Conservation (phyloP, 2,113 vertebrate genomes). For the Cisticola juncidis region DNA sequence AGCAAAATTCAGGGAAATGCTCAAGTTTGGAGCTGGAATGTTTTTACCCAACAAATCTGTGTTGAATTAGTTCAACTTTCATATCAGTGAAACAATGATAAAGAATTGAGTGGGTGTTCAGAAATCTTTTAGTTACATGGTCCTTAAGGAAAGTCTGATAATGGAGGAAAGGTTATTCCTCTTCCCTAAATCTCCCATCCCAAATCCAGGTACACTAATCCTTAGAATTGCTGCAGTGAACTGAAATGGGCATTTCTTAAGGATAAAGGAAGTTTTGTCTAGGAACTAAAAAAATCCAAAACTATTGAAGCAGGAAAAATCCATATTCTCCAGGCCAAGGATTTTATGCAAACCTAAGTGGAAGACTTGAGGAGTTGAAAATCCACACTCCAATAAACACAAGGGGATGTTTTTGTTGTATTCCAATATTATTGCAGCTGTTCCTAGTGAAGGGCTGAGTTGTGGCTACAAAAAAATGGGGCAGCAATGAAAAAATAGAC, state of each 20-base stretch:
- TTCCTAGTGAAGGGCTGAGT: neutral
- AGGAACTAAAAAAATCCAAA: neutral
- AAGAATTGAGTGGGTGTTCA: neutral
- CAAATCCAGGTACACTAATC: neutral
- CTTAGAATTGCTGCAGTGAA: neutral
- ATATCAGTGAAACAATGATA: neutral
- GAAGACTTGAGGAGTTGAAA: neutral
- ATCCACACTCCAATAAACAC: neutral
- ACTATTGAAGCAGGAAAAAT: neutral
- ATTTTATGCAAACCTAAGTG: neutral
- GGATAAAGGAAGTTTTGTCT: neutral
- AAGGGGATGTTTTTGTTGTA: neutral
- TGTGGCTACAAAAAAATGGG: neutral
- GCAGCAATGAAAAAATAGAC: neutral
- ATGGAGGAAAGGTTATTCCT: neutral
- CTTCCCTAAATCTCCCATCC: neutral
- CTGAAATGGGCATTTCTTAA: neutral
- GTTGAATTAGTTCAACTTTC: neutral
- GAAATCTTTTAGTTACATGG: accelerated
- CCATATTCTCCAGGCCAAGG: neutral
- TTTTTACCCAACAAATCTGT: neutral
- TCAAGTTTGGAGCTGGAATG: neutral
- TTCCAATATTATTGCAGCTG: neutral
- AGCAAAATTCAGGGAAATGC: neutral
- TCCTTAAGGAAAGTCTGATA: neutral